Evolutionary conservation across 2,113 vertebrate species (phyloP).

Genomic region (Coptodon rendalli): DNA sequence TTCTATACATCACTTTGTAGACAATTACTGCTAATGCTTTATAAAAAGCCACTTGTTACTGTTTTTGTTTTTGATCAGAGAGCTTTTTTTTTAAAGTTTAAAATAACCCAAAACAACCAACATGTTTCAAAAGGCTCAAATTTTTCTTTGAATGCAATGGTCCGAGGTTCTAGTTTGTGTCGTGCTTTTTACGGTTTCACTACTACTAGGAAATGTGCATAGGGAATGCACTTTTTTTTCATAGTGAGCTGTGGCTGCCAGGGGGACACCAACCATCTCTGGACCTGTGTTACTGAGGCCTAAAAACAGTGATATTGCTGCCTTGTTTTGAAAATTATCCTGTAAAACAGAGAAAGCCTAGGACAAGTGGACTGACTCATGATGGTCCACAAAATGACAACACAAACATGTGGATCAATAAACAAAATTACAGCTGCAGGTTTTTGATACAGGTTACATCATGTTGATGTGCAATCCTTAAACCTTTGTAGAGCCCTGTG

Average conservation of each 20-base stretch:
- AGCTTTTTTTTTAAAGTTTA: accelerated
- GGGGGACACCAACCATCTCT: background rate
- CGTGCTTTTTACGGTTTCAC: background rate
- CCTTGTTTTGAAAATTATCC: background rate
- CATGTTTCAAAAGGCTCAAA: background rate
- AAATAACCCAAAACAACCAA: background rate
- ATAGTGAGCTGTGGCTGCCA: background rate
- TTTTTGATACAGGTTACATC: background rate
- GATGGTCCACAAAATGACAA: background rate
- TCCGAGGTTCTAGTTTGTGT: background rate
- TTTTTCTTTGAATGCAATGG: background rate
- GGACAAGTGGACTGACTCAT: background rate
- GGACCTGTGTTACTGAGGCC: background rate
- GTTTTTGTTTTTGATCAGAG: background rate
- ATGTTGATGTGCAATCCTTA: background rate
- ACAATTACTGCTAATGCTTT: background rate
- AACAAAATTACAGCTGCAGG: background rate
- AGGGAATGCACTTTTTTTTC: background rate
- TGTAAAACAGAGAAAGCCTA: background rate
- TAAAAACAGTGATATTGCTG: background rate
- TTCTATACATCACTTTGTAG: background rate
- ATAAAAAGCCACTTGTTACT: background rate
- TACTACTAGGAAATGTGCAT: background rate
- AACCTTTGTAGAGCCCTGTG: background rate
- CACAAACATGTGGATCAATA: background rate